phyloP scores from a whole-genome alignment of 1,140 invertebrate species.

The Drosophila nannoptera region DNA sequence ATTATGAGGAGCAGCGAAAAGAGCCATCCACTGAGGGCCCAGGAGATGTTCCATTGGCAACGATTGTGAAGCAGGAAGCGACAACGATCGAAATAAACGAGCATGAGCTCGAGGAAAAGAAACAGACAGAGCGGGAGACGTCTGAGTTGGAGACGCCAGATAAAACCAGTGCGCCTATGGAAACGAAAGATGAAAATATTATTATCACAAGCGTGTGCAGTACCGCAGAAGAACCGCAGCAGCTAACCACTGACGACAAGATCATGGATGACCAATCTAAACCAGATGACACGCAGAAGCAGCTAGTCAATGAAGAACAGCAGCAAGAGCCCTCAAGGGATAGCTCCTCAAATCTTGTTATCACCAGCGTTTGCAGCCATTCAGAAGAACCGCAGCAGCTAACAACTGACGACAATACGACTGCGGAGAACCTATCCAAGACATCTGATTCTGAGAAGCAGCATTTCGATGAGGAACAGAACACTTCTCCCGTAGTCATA shows the following conservation, averaged over 20 bases:
- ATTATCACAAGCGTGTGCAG: no score
- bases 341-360: conserved; percentile 48
- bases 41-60: no score
- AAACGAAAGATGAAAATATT: no score
- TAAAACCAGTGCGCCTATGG: not conserved
- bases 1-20: not conserved
- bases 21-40: not conserved
- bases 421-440: not conserved
- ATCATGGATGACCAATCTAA: no score
- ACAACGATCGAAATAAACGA: not conserved
- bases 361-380: conserved; percentile 63
- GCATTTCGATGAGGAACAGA: not conserved
- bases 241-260: no score
- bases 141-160: not conserved
- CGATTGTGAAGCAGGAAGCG: not conserved
- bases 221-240: no score
- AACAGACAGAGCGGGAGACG: not conserved
- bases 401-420: not conserved
- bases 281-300: no score
- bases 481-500: conserved; percentile 18
- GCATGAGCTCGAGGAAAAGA: not conserved
- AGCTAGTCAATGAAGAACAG: not conserved
- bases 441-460: conserved; percentile 1
- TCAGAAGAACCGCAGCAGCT: not conserved
- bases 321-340: not conserved